Evolutionary conservation across 2,113 vertebrate species (phyloP), one percentile per base, ranked within the genome.

Genomic region (Callorhinus ursinus): DNA sequence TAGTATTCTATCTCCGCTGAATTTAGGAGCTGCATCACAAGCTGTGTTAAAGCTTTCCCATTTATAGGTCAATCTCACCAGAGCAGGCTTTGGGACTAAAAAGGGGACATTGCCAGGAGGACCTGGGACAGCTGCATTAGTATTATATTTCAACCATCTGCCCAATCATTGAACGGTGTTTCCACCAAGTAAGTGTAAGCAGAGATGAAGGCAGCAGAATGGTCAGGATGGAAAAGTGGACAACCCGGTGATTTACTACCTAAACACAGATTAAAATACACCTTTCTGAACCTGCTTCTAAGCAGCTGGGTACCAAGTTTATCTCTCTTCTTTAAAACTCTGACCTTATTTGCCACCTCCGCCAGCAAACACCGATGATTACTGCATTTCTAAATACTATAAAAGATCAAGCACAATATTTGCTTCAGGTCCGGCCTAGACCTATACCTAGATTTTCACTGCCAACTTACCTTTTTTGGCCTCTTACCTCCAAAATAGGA

Each of bases 251-350:
- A 53, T n/a, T 61, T 16, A 86, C 53, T 59, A 76, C 7, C 33
- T n/a, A 95, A 94, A 97, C 11, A 84, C 5, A 67, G 31, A 28
- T 89, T 79, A 86, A 94, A 89, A 57, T 65, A 59, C 39, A 67
- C 77, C 31, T 79, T 94, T 96, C n/a, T 92, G 49, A 88, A 42
- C 71, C 31, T 94, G 69, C 51, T 88, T 94, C 61, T 84, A 31
- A 36, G n/a, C 69, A 22, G 36, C 61, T 76, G 85, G 69, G 24
- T 72, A 67, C n/a, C 39, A 72, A 36, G 71, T 81, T 72, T 84
- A 8, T 83, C 49, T 76, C 79, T 31, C 39, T 74, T 91, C 61
- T 63, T 85, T 74, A 87, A 91, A 96, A 93, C 14, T 89, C 89
- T 61, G 14, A 42, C 59, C 33, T 69, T 87, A 83, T 65, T n/a